phyloP scores from a whole-genome alignment of 2,797 vertebrate species.

The Hoplostethus mediterraneus region DNA sequence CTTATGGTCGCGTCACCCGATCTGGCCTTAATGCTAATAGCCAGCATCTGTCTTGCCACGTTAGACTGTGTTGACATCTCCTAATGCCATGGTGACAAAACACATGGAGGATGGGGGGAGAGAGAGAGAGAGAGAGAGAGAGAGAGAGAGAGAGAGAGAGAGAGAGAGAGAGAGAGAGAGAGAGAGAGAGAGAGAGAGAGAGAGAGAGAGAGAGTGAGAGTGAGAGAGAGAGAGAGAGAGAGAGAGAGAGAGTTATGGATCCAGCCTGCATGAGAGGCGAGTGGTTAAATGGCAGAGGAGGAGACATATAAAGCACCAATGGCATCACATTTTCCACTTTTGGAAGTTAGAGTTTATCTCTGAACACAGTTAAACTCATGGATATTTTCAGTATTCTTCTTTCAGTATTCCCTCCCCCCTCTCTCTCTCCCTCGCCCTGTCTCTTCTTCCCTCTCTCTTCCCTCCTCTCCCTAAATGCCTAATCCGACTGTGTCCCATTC shows the following conservation, averaged over 20 bases:
- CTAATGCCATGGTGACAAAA: conserved; percentile 81
- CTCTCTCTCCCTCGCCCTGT: not conserved
- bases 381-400: conserved; percentile 45
- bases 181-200: not conserved
- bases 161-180: not conserved
- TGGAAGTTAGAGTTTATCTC: conserved; percentile 12
- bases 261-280: no score
- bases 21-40: conserved; percentile 65
- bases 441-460: conserved; percentile 24
- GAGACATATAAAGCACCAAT: conserved; percentile 6
- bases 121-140: conserved; percentile 23
- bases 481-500: conserved; percentile 59
- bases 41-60: conserved; percentile 71
- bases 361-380: conserved; percentile 24
- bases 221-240: no score
- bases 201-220: no score
- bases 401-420: not conserved
- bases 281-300: not conserved
- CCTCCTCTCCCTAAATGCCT: conserved; percentile 45
- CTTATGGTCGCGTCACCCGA: conserved; percentile 69
- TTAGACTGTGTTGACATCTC: conserved; percentile 76
- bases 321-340: conserved; percentile 4
- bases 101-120: conserved; percentile 52
- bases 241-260: no score
- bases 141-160: not conserved